Base-by-base conservation (phyloP, 2,113 vertebrate species). In the Cryptoleucopteryx plumbea region DNA sequence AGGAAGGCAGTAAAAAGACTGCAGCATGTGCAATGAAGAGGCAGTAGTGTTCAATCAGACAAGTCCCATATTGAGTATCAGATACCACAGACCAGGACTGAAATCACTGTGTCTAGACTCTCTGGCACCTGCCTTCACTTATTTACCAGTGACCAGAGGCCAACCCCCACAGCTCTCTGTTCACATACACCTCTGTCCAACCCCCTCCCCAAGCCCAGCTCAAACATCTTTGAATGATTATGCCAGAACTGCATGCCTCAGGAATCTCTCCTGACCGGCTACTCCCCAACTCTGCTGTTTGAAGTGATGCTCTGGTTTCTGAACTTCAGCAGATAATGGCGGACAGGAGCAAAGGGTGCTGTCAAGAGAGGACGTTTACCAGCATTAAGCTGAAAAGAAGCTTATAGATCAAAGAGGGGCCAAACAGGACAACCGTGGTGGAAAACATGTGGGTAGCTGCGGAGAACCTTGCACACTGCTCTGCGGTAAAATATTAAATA, bases 111-210 rank as follows among this genome's bases (percentile, higher is more conserved):
- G 99, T 99, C 99, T 99, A 99, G 99, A 99, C 99, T 99, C 99
- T 99, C 99, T 99, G 99, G 99, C 99, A 99, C 99, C 99, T 99
- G 99, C 98, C 98, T 99, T 98, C 99, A 99, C 99, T 99, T 99
- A 99, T 99, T 99, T 99, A 99, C 98, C 99, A 99, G 98, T 98
- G 99, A 98, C 98, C 98, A 98, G 98, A 99, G 99, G 98, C 98
- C 98, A 98, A 98, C 98, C 98, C 98, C 98, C 96, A 98, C 96
- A 88, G 98, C 89, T 98, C 96, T 95, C 97, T 82, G 92, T 89
- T 97, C 98, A 94, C 94, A 96, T 98, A 97, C 88, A 98, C 97
- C 98, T 97, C 98, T 96, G 72, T 96, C 93, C 97, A 96, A 96
- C 94, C 90, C 74, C 95, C 96, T 96, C 95, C 93, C 72, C 84